A percentile compares a stretch with the other conserved stretches of the same genome.
These are phyloP conservation scores for Osmerus eperlanus DNA, from an alignment of 2,113 vertebrate species.

Conservation along the genomic window DNA sequence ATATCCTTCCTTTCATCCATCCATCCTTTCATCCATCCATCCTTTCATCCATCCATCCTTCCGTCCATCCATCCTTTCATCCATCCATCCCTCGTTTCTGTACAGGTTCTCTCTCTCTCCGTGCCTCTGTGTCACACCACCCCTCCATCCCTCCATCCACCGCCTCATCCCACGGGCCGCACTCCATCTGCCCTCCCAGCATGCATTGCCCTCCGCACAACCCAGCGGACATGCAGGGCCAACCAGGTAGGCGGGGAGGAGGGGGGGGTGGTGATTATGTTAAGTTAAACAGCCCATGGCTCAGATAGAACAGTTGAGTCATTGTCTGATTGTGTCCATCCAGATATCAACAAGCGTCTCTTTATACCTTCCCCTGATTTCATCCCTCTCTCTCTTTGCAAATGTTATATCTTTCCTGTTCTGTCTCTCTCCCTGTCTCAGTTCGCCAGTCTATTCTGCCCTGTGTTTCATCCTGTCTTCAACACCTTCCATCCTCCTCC, in stretches of 20 bases:
- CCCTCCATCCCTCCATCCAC: slow-evolving; percentile 64
- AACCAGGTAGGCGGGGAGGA: slow-evolving; percentile 57
- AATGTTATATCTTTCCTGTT: neutral
- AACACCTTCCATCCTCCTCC: neutral
- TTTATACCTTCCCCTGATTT: neutral
- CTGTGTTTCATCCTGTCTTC: neutral
- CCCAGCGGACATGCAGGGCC: slow-evolving; percentile 48
- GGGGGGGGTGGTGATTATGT: neutral
- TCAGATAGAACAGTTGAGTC: neutral
- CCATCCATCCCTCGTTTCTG: slow-evolving; percentile 24
- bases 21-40: neutral
- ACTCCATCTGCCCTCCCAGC: slow-evolving; percentile 63
- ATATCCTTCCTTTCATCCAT: neutral
- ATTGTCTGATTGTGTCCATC: neutral
- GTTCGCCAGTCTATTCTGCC: neutral
- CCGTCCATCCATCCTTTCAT: neutral
- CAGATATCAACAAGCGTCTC: neutral
- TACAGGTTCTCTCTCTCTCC: slow-evolving; percentile 62
- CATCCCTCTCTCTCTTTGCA: slow-evolving; percentile 3
- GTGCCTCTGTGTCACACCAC: slow-evolving; percentile 44
- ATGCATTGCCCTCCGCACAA: slow-evolving; percentile 66
- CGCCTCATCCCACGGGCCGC: slow-evolving; percentile 61
- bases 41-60: neutral
- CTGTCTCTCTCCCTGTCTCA: neutral
- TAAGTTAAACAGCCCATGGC: too few species aligned